Conservation (phyloP, 2,113 vertebrate genomes). For the Variabilichromis moorii region DNA sequence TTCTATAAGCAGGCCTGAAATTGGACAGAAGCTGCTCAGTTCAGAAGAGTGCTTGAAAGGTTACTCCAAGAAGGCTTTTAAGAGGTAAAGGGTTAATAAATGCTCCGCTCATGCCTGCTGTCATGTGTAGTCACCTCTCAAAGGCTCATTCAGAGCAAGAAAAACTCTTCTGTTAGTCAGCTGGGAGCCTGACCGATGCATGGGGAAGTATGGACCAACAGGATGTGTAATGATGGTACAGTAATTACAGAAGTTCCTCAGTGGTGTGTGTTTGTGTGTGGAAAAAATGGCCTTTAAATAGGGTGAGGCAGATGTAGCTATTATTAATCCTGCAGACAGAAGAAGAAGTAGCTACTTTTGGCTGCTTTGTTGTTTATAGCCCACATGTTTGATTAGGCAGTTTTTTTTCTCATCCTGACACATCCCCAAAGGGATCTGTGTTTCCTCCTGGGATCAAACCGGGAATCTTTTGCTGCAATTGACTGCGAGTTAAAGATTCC, state of each 20-base stretch:
- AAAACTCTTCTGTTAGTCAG: neutral
- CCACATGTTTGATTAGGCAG: neutral
- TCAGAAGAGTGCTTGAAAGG: neutral
- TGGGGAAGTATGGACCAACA: neutral
- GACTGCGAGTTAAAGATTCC: neutral
- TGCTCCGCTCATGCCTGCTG: neutral
- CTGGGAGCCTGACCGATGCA: neutral
- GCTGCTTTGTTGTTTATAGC: neutral
- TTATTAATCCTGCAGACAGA: neutral
- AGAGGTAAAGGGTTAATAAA: neutral
- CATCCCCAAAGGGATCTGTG: neutral
- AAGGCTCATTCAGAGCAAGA: neutral
- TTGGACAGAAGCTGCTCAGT: neutral
- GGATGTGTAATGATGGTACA: neutral
- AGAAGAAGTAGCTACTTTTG: neutral
- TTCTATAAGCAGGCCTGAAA: neutral
- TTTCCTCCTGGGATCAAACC: neutral
- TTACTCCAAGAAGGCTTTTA: neutral
- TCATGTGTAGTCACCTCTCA: neutral
- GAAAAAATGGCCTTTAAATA: neutral
- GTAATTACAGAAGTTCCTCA: neutral
- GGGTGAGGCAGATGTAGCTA: neutral
- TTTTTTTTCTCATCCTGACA: neutral
- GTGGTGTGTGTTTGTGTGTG: neutral
- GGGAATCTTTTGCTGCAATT: neutral